Conservation (phyloP, 2,888 invertebrate species). For the Sinelater perroti region DNA sequence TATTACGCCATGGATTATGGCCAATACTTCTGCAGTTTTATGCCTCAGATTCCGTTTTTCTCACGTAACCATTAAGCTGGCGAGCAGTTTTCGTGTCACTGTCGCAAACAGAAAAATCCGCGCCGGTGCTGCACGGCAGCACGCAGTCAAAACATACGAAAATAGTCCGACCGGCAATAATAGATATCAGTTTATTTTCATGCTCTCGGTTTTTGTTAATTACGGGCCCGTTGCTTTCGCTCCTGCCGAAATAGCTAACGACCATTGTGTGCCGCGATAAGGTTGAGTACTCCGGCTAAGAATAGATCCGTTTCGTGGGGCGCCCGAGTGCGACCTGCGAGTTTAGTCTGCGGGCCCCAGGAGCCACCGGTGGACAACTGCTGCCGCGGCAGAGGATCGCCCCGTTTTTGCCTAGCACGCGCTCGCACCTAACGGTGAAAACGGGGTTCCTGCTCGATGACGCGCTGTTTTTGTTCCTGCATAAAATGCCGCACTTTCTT, state of each 20-base stretch:
- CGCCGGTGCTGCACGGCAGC: constrained; percentile 10
- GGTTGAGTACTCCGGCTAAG: no score
- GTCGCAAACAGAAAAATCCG: constrained; percentile 17
- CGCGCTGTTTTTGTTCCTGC: constrained; percentile 6
- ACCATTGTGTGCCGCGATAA: constrained; percentile 2
- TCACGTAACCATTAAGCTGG: constrained; percentile 2
- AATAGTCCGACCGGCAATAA: constrained; percentile 19
- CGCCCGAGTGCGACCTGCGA: no score
- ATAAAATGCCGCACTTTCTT: constrained; percentile 13
- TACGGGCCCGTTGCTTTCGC: constrained; percentile 7
- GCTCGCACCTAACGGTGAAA: constrained; percentile 1
- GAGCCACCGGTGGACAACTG: no score
- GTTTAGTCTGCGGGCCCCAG: no score
- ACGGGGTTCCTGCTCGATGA: constrained; percentile 5
- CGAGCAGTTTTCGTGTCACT: not conserved
- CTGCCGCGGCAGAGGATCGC: no score
- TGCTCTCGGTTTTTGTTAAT: constrained; percentile 4
- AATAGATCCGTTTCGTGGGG: no score
- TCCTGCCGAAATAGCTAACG: not conserved
- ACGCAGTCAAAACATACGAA: constrained; percentile 31
- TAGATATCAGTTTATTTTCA: constrained; percentile 17
- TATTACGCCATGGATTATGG: not conserved
- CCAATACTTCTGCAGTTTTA: not conserved
- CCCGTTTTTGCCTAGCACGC: no score
- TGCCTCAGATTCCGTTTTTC: constrained; percentile 3